phyloP scores from a whole-genome alignment of 2,113 vertebrate species.

The Thomomys bottae region DNA sequence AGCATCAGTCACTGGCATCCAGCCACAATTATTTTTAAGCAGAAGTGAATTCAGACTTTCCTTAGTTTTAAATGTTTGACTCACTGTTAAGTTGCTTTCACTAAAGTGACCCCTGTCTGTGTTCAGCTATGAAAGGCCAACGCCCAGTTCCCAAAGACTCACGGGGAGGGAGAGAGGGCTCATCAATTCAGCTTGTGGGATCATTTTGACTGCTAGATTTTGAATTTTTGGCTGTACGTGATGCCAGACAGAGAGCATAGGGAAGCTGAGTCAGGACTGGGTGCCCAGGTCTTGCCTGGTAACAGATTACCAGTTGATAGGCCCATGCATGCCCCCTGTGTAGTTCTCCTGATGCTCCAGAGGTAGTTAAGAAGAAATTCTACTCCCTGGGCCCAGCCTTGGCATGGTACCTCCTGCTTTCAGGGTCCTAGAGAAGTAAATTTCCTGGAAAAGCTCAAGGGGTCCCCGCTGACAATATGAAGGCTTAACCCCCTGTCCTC shows the following conservation, averaged over 20 bases:
- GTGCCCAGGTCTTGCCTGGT: no score
- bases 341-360: not conserved
- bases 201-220: constrained; percentile 69
- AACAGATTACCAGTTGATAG: no score
- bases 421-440: not conserved
- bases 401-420: not conserved
- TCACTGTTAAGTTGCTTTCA: constrained; percentile 52
- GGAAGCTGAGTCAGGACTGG: no score
- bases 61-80: constrained; percentile 12
- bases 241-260: no score
- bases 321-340: no score
- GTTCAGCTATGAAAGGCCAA: constrained; percentile 52
- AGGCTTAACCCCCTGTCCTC: not conserved
- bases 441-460: not conserved
- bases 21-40: not conserved
- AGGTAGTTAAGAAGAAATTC: not conserved
- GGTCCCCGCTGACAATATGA: no score
- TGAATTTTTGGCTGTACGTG: not conserved
- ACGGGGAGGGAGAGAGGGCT: not conserved
- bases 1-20: not conserved
- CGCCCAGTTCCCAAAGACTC: constrained; percentile 74
- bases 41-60: constrained; percentile 38
- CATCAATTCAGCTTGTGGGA: constrained; percentile 44
- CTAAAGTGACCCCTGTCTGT: constrained; percentile 52
- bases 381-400: not conserved